phyloP scores from a whole-genome alignment of 2,113 vertebrate species.

The Trematomus loennbergii region DNA sequence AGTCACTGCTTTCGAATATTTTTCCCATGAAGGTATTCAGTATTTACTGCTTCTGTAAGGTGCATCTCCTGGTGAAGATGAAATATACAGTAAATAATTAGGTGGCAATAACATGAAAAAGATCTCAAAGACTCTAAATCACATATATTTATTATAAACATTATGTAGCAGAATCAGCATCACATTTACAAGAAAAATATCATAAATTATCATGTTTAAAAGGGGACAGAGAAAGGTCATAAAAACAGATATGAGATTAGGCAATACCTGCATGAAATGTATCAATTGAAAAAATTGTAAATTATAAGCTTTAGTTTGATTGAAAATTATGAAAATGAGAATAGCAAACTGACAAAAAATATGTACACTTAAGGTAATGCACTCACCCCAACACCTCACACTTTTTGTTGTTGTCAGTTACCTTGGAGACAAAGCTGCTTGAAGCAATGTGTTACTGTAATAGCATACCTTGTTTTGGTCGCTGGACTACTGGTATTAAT shows the following conservation, averaged over 20 bases:
- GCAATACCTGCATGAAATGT: neutral
- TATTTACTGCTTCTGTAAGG: neutral
- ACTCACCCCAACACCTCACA: constrained; percentile 39
- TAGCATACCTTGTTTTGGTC: neutral
- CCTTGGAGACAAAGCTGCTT: constrained; percentile 56
- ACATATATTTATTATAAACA: neutral
- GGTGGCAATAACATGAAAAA: neutral
- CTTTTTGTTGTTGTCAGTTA: constrained; percentile 63
- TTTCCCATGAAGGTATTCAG: neutral
- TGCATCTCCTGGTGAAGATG: neutral
- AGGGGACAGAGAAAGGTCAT: neutral
- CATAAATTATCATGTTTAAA: neutral
- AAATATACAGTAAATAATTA: neutral
- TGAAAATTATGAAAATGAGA: neutral
- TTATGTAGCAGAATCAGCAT: neutral
- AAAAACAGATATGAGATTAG: neutral
- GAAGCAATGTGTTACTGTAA: neutral
- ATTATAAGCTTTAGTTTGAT: neutral
- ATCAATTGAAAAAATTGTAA: neutral
- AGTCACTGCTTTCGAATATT: neutral
- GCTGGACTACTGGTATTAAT: constrained; percentile 4
- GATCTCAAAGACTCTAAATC: neutral
- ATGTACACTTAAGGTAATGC: neutral
- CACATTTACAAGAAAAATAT: too few species aligned
- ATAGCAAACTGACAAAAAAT: neutral